Conservation (phyloP, 2,113 vertebrate species). For the Carettochelys insculpta region DNA sequence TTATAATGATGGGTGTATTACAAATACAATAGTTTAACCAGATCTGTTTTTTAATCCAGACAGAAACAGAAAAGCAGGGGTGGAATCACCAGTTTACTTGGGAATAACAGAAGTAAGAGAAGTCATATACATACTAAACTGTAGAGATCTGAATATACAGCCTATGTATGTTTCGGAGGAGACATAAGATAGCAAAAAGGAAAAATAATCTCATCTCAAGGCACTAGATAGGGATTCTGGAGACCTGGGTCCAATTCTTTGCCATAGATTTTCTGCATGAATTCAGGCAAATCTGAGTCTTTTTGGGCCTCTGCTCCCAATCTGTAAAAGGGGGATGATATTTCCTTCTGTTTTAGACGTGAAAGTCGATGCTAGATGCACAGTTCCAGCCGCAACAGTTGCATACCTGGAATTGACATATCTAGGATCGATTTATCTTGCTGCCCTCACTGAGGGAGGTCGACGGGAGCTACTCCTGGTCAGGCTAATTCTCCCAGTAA, state of each 20-base stretch:
- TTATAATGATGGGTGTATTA: not conserved
- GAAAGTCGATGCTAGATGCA: no score
- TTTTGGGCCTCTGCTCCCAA: not conserved
- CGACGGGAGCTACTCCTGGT: no score
- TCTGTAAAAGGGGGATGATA: not conserved
- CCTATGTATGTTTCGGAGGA: fast-evolving
- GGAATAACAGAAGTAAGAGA: not conserved
- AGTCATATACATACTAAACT: not conserved
- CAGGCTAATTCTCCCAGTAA: no score
- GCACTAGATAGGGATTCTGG: not conserved
- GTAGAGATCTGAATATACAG: not conserved
- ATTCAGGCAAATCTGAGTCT: not conserved
- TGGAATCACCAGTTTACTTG: not conserved
- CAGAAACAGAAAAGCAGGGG: not conserved
- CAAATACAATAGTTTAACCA: not conserved
- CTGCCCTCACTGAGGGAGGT: no score
- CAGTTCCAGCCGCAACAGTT: no score
- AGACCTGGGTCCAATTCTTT: not conserved
- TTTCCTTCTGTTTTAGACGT: no score
- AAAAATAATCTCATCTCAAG: not conserved
- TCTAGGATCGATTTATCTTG: no score
- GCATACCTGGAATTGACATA: no score
- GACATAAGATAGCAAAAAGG: not conserved
- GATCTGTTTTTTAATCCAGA: conserved; percentile 5
- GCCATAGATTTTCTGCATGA: not conserved